These are phyloP conservation scores for Platycercus adscitus DNA, from an alignment of 2,113 vertebrate species.

Conservation along the genomic window DNA sequence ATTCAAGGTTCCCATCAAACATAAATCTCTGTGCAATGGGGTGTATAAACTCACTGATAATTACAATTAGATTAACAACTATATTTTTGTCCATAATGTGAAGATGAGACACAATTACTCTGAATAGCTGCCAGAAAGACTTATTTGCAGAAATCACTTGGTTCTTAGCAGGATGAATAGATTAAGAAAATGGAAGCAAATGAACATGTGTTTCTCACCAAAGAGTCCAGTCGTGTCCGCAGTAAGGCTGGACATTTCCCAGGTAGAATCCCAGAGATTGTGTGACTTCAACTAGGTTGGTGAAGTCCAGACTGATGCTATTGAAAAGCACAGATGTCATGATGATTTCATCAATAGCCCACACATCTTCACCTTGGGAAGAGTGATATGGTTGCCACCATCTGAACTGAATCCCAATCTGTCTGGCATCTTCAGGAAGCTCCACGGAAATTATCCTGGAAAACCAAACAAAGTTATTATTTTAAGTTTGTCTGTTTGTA, in stretches of 20 bases:
- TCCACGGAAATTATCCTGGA: conserved; percentile 95
- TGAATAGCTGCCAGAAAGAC: conserved; percentile 26
- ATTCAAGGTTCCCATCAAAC: conserved; percentile 35
- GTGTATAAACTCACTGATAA: conserved; percentile 67
- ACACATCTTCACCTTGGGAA: conserved; percentile 92
- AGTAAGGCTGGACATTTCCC: conserved; percentile 95
- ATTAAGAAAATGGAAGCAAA: conserved; percentile 1
- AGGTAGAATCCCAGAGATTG: conserved; percentile 97
- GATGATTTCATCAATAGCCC: conserved; percentile 97
- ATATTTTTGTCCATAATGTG: conserved; percentile 27
- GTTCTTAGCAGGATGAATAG: background rate
- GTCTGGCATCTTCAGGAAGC: conserved; percentile 89
- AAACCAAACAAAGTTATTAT: background rate
- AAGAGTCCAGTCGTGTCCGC: conserved; percentile 95
- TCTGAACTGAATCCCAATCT: conserved; percentile 94
- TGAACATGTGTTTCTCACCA: conserved; percentile 78
- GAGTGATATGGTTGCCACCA: conserved; percentile 99
- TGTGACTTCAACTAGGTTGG: conserved; percentile 94
- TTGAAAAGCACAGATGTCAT: conserved; percentile 98
- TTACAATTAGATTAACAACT: conserved; percentile 57
- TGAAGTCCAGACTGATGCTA: conserved; percentile 96
- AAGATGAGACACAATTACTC: conserved; percentile 18
- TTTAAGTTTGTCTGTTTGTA: background rate
- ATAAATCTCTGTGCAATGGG: conserved; percentile 48
- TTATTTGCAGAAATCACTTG: conserved; percentile 44